Conservation (phyloP, 2,113 vertebrate genomes). For the Larimichthys crocea region DNA sequence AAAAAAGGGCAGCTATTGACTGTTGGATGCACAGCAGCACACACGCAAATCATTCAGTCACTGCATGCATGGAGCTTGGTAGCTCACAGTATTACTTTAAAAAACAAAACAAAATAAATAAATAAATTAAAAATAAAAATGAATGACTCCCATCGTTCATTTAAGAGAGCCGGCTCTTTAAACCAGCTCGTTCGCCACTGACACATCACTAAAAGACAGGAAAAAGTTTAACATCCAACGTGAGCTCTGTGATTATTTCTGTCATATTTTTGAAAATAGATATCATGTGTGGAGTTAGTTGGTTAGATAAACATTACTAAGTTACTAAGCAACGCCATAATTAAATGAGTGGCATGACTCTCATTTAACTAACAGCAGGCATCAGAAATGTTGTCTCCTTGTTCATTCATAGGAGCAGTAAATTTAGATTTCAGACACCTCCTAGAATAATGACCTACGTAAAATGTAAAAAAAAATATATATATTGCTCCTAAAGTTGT, state of each 20-base stretch:
- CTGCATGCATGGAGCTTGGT: too few relatives aligned
- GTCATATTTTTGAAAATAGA: not conserved
- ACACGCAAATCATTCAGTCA: too few relatives aligned
- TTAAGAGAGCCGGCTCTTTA: too few relatives aligned
- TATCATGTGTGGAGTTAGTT: not conserved
- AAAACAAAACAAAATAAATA: too few relatives aligned
- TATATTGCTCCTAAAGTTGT: too few relatives aligned
- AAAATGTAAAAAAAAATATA: not conserved
- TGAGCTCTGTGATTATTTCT: not conserved
- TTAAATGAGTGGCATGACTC: conserved; percentile 6
- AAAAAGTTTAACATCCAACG: not conserved
- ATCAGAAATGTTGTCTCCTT: not conserved
- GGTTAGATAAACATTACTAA: not conserved
- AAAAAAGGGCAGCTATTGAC: too few relatives aligned
- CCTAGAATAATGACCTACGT: not conserved
- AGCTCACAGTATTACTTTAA: too few relatives aligned
- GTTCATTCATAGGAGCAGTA: not conserved
- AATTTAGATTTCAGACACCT: not conserved
- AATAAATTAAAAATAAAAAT: too few relatives aligned
- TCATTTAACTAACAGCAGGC: not conserved
- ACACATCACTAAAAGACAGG: too few relatives aligned
- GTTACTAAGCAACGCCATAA: not conserved
- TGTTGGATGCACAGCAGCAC: too few relatives aligned
- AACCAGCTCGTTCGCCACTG: too few relatives aligned
- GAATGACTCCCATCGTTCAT: too few relatives aligned